Evolutionary conservation across 2,888 invertebrate species (phyloP).

Genomic region (Scrobipalpa atriplicella): DNA sequence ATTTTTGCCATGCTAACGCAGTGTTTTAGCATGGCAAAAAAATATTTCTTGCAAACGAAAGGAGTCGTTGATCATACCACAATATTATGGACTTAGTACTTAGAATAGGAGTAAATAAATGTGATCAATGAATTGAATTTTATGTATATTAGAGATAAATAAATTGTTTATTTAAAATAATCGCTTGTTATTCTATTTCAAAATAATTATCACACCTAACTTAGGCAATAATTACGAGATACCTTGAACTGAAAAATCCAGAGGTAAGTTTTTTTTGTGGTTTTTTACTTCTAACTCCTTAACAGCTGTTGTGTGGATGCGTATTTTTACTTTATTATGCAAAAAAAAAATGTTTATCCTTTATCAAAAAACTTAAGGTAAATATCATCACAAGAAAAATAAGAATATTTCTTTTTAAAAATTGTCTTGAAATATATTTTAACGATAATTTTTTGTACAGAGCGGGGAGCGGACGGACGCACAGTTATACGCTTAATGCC

Average conservation of each 20-base stretch:
- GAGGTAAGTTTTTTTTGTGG: slow-evolving; percentile 9
- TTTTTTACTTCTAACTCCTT: slow-evolving; percentile 3
- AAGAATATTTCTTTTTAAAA: neutral
- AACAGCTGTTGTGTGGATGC: slow-evolving; percentile 48
- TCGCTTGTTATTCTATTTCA: slow-evolving; percentile 5
- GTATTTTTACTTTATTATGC: slow-evolving; percentile 40
- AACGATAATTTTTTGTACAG: slow-evolving; percentile 52
- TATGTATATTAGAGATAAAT: slow-evolving; percentile 29
- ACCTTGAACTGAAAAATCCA: neutral
- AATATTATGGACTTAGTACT: slow-evolving; percentile 18
- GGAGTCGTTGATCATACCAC: too few relatives aligned
- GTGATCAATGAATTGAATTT: slow-evolving; percentile 29
- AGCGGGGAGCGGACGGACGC: slow-evolving; percentile 76
- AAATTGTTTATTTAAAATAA: slow-evolving; percentile 32
- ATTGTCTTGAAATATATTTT: neutral
- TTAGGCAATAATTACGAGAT: neutral
- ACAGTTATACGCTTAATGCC: slow-evolving; percentile 75
- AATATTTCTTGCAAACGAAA: too few relatives aligned
- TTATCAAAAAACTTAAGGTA: neutral
- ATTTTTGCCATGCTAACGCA: too few relatives aligned
- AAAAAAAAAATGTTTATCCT: neutral
- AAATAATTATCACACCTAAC: neutral
- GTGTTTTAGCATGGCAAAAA: too few relatives aligned
- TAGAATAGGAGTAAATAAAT: slow-evolving; percentile 29
- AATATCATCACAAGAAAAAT: neutral